phyloP scores from a whole-genome alignment of 2,113 vertebrate genomes.

The Myotis davidii region DNA sequence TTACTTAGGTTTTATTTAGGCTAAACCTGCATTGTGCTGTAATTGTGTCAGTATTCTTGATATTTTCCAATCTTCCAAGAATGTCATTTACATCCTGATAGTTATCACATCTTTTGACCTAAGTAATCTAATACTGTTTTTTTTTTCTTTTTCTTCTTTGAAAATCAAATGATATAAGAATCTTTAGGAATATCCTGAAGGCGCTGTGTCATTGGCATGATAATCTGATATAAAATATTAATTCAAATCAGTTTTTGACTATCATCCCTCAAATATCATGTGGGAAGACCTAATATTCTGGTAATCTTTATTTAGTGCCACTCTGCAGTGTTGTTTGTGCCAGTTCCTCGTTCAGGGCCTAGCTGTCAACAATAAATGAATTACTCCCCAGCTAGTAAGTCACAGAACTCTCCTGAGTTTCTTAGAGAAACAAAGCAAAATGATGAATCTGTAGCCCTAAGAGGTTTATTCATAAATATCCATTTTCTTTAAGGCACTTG shows the following conservation, averaged over 20 bases:
- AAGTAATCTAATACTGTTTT: neutral
- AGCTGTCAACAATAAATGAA: conserved; percentile 73
- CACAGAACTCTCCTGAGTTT: conserved; percentile 60
- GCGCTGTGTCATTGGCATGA: neutral
- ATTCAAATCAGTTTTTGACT: conserved; percentile 66
- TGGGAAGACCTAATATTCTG: conserved; percentile 52
- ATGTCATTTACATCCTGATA: conserved; percentile 61
- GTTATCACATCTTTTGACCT: neutral
- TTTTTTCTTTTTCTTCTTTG: conserved; percentile 59
- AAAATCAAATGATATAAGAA: conserved; percentile 50
- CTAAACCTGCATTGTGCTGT: neutral
- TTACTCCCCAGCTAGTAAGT: conserved; percentile 73
- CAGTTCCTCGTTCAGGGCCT: conserved; percentile 71
- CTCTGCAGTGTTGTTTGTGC: conserved; percentile 67
- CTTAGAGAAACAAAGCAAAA: conserved; percentile 73
- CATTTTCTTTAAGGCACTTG: conserved; percentile 67
- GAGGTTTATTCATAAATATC: conserved; percentile 78
- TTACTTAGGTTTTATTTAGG: neutral
- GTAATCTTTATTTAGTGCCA: conserved; percentile 75
- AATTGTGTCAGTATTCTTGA: conserved; percentile 44
- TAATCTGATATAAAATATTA: conserved; percentile 60
- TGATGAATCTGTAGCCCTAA: conserved; percentile 74
- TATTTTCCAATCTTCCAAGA: conserved; percentile 54
- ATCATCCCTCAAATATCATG: conserved; percentile 28
- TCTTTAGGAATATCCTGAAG: conserved; percentile 48